These are phyloP conservation scores for Oncopeltus fasciatus DNA, from an alignment of 1,140 invertebrate genomes.

Conservation along the genomic window DNA sequence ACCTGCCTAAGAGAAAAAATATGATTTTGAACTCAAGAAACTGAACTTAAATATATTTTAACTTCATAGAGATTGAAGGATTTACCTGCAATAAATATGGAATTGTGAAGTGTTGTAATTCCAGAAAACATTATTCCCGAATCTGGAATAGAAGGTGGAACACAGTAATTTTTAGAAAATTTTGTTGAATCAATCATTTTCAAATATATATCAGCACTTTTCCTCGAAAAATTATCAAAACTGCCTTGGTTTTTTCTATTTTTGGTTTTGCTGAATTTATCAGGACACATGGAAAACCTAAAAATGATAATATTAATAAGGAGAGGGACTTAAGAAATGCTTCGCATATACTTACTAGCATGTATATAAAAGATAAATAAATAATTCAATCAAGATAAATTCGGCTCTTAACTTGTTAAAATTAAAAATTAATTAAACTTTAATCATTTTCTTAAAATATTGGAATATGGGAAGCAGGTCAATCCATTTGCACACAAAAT, in stretches of 20 bases:
- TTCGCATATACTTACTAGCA: no score
- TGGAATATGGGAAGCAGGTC: no score
- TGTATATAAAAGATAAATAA: no score
- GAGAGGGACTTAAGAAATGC: no score
- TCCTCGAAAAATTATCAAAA: neutral
- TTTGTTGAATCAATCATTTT: neutral
- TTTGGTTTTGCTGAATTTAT: neutral
- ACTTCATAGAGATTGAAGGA: no score
- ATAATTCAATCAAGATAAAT: no score
- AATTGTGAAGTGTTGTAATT: neutral
- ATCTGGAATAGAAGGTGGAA: neutral
- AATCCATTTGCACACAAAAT: no score
- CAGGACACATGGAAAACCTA: neutral
- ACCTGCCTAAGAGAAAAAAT: conserved; percentile 43
- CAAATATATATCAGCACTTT: neutral
- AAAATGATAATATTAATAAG: no score
- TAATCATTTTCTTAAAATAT: no score
- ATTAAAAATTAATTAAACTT: no score
- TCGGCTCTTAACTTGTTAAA: no score
- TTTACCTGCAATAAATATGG: conserved; percentile 1
- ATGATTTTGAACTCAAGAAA: no score
- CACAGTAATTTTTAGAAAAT: neutral
- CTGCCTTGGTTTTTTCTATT: conserved; percentile 4
- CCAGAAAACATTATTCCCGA: neutral
- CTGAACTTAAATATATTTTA: neutral